Evolutionary conservation across 2,888 invertebrate species (phyloP).

Genomic region (Horisme vitalbata): DNA sequence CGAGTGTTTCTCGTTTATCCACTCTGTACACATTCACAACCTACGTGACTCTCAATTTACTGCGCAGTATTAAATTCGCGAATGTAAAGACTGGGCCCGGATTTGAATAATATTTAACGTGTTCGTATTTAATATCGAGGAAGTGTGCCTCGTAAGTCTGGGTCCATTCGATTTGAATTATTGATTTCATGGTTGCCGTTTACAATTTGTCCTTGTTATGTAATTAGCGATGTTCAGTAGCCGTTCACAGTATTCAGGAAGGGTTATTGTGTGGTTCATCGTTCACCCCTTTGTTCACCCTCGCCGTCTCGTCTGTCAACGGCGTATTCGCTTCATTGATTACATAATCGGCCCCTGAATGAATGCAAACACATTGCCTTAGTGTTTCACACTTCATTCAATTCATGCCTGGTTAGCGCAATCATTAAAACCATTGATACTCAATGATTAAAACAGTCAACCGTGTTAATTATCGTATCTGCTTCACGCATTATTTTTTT

Average conservation of each 20-base stretch:
- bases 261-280: conserved; percentile 58
- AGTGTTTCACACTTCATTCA: conserved; percentile 37
- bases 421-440: no score
- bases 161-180: conserved; percentile 3
- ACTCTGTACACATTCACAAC: conserved; percentile 15
- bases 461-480: conserved; percentile 40
- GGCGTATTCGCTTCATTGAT: conserved; percentile 55
- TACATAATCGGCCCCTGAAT: conserved; percentile 53
- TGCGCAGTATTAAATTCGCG: conserved; percentile 24
- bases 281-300: conserved; percentile 55
- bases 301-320: conserved; percentile 49
- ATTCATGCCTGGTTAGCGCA: conserved; percentile 42
- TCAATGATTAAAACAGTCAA: no score
- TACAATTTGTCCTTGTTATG: conserved; percentile 39
- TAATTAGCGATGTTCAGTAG: conserved; percentile 55
- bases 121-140: conserved; percentile 13
- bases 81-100: conserved; percentile 14
- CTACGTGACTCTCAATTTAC: conserved; percentile 24
- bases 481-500: conserved; percentile 26
- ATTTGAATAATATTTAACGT: conserved; percentile 11
- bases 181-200: conserved; percentile 19
- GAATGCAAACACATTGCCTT: conserved; percentile 44
- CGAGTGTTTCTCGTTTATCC: conserved; percentile 13
- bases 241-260: conserved; percentile 54
- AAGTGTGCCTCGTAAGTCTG: conserved; percentile 3